A percentile compares a stretch with the other conserved stretches of the same genome.
Conservation (phyloP, 2,797 vertebrate genomes). For the Enteromius unitaeniatus region DNA sequence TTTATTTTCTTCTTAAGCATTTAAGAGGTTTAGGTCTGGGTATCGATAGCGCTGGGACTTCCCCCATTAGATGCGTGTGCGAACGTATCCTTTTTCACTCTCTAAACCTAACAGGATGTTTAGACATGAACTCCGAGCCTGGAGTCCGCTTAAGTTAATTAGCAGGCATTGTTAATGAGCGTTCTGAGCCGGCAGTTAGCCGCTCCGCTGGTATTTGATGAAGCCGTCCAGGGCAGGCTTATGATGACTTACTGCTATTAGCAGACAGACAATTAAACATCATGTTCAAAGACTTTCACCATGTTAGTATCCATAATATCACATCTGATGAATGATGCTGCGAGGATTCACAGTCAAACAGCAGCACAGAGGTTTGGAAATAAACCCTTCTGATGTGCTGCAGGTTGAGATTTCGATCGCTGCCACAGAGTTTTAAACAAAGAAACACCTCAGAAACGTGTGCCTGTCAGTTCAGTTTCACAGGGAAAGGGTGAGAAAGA, state of each 20-base stretch:
- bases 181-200: conserved; percentile 23
- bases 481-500: background rate
- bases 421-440: background rate
- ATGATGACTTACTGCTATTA: conserved; percentile 9
- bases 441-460: conserved; percentile 1
- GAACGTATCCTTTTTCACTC: conserved; percentile 9
- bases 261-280: conserved; percentile 10
- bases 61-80: background rate
- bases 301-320: conserved; percentile 39
- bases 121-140: conserved; percentile 25
- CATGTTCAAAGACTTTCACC: conserved; percentile 35
- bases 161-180: conserved; percentile 35
- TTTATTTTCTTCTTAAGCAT: background rate
- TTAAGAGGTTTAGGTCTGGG: background rate
- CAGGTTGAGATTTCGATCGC: background rate
- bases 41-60: background rate
- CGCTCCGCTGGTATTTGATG: conserved; percentile 1
- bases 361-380: conserved; percentile 7
- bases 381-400: background rate
- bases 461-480: conserved; percentile 1
- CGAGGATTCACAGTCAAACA: background rate
- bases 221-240: conserved; percentile 20
- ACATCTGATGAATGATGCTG: background rate
- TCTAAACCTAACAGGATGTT: conserved; percentile 32
- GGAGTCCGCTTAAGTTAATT: conserved; percentile 49